A percentile compares a stretch with the other conserved stretches of the same genome.
phyloP scores from a whole-genome alignment of 2,888 invertebrate species.

The Tinea pellionella region DNA sequence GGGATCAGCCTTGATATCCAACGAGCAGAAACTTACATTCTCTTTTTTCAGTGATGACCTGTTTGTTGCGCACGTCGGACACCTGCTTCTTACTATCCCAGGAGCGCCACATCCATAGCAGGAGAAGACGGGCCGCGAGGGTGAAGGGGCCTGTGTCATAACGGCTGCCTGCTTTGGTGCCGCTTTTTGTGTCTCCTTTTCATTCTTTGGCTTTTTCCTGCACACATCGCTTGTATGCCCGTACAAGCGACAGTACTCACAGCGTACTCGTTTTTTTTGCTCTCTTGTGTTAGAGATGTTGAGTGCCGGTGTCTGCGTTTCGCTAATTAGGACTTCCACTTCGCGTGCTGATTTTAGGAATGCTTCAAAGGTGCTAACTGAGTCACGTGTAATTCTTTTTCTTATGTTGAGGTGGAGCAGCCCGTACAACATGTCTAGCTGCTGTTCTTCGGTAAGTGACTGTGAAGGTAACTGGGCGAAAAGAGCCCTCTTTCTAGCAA shows the following conservation, averaged over 20 bases:
- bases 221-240: neutral
- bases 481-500: slow-evolving; percentile 13
- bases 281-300: neutral
- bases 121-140: slow-evolving; percentile 13
- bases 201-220: neutral
- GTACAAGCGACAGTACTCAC: neutral
- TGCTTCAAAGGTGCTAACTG: neutral
- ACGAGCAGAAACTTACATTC: slow-evolving; percentile 16
- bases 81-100: slow-evolving; percentile 14
- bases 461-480: slow-evolving; percentile 13
- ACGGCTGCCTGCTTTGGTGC: neutral
- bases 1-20: slow-evolving; percentile 13
- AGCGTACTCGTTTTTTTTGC: too few species aligned
- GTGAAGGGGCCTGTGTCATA: neutral
- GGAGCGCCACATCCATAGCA: slow-evolving; percentile 16
- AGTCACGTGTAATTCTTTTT: neutral
- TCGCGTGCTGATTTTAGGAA: neutral
- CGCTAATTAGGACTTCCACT: neutral
- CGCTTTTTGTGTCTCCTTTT: neutral
- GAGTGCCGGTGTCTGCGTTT: neutral
- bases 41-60: neutral
- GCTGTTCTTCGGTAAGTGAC: neutral
- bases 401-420: neutral
- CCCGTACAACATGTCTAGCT: slow-evolving; percentile 12
- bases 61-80: slow-evolving; percentile 6